Evolutionary conservation across 2,888 invertebrate genomes (phyloP).

Genomic region (Cheilosia impressa): DNA sequence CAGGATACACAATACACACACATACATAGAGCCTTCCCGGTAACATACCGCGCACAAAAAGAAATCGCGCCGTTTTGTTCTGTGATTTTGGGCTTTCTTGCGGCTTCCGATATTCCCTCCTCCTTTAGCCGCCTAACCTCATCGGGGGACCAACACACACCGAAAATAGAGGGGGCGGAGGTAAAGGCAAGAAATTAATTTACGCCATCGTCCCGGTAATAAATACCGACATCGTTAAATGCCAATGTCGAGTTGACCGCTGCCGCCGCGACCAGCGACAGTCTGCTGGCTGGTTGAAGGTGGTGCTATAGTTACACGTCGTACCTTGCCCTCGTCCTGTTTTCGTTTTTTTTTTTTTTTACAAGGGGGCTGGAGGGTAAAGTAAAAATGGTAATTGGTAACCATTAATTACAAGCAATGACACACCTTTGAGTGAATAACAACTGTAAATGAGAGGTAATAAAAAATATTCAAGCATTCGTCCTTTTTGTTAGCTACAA

Average conservation of each 20-base stretch:
- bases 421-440: slow-evolving; percentile 75
- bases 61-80: slow-evolving; percentile 56
- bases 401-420: slow-evolving; percentile 76
- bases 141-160: slow-evolving; percentile 7
- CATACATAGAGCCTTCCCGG: slow-evolving; percentile 1
- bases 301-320: slow-evolving; percentile 19
- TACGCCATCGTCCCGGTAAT: slow-evolving; percentile 75
- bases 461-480: slow-evolving; percentile 64
- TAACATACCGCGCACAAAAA: slow-evolving; percentile 26
- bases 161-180: slow-evolving; percentile 53
- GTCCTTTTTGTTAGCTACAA: slow-evolving; percentile 59
- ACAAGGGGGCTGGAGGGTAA: slow-evolving; percentile 16
- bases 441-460: slow-evolving; percentile 75
- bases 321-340: slow-evolving; percentile 32
- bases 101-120: slow-evolving; percentile 7
- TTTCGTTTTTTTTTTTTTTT: slow-evolving; percentile 18
- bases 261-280: slow-evolving; percentile 42
- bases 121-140: background rate
- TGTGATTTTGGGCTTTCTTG: slow-evolving; percentile 62
- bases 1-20: background rate
- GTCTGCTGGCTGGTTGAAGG: background rate
- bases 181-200: slow-evolving; percentile 69
- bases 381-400: slow-evolving; percentile 75
- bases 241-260: slow-evolving; percentile 70
- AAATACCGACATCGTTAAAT: slow-evolving; percentile 75